Percentiles rank a stretch among this genome's conserved stretches.
Conservation (phyloP, 2,888 invertebrate species). For the Mayetiola destructor region DNA sequence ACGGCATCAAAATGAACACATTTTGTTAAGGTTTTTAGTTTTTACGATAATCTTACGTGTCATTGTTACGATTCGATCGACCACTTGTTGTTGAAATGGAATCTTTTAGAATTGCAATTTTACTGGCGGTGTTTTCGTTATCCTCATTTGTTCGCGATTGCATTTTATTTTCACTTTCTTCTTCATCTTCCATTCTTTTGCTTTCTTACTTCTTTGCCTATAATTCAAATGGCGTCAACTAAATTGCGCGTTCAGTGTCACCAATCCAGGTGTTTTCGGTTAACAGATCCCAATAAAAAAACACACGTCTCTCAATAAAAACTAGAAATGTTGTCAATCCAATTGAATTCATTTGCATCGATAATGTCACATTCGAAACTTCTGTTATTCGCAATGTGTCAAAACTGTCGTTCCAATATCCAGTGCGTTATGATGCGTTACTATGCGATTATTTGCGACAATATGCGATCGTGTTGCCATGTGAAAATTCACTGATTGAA, state of each 20-base stretch:
- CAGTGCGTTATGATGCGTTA: neutral
- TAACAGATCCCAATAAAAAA: too few relatives aligned
- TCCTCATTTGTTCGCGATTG: neutral
- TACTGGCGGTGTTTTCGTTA: neutral
- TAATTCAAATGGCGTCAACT: too few relatives aligned
- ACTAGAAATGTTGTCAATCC: conserved; percentile 5
- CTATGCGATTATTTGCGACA: neutral
- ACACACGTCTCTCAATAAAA: neutral
- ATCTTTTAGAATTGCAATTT: neutral
- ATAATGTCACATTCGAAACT: neutral
- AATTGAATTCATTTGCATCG: neutral
- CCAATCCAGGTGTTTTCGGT: neutral
- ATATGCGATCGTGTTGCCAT: too few relatives aligned
- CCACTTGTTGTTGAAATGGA: neutral
- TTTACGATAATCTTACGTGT: too few relatives aligned
- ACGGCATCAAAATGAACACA: too few relatives aligned
- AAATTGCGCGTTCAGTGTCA: neutral
- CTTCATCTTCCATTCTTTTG: neutral
- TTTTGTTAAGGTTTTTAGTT: too few relatives aligned
- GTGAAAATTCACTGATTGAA: too few relatives aligned
- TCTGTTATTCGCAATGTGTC: neutral
- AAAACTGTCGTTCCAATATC: neutral
- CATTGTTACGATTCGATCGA: conserved; percentile 12
- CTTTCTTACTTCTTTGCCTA: neutral
- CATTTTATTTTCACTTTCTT: neutral